Conservation (phyloP, 2,113 vertebrate genomes). For the Clupea harengus region DNA sequence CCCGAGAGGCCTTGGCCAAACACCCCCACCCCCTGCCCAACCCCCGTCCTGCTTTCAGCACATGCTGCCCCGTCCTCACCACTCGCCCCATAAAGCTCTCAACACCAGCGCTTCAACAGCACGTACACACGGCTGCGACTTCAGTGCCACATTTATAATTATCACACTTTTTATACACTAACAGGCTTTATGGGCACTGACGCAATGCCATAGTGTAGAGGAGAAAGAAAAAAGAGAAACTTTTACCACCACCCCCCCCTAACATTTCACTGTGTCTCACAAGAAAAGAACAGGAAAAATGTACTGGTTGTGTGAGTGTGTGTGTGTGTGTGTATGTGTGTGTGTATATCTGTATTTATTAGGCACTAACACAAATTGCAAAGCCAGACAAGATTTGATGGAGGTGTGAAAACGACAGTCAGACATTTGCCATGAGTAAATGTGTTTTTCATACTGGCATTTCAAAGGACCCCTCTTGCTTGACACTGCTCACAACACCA, state of each 20-base stretch:
- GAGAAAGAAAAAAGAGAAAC: neutral
- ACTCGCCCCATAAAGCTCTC: slow-evolving; percentile 70
- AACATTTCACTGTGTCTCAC: neutral
- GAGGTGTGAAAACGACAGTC: neutral
- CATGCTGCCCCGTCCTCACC: slow-evolving; percentile 58
- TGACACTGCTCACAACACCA: too few species aligned
- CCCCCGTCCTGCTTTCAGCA: slow-evolving; percentile 55
- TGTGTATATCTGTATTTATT: neutral
- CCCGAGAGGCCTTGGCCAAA: slow-evolving; percentile 49
- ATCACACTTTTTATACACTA: slow-evolving; percentile 49
- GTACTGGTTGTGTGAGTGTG: neutral
- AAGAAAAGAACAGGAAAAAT: neutral
- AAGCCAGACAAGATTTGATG: neutral
- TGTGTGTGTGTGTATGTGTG: slow-evolving; percentile 12
- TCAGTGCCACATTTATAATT: slow-evolving; percentile 67
- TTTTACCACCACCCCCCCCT: neutral
- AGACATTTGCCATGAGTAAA: slow-evolving; percentile 28
- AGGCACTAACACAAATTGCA: neutral
- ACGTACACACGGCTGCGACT: slow-evolving; percentile 51
- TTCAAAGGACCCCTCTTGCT: neutral
- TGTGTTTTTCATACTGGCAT: neutral
- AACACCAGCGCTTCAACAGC: slow-evolving; percentile 61
- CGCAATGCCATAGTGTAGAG: slow-evolving; percentile 40
- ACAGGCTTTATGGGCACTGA: slow-evolving; percentile 56
- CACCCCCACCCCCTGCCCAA: slow-evolving; percentile 36